These are phyloP conservation scores for Ammodramus savannarum DNA, from an alignment of 2,113 vertebrate genomes.

Conservation along the genomic window DNA sequence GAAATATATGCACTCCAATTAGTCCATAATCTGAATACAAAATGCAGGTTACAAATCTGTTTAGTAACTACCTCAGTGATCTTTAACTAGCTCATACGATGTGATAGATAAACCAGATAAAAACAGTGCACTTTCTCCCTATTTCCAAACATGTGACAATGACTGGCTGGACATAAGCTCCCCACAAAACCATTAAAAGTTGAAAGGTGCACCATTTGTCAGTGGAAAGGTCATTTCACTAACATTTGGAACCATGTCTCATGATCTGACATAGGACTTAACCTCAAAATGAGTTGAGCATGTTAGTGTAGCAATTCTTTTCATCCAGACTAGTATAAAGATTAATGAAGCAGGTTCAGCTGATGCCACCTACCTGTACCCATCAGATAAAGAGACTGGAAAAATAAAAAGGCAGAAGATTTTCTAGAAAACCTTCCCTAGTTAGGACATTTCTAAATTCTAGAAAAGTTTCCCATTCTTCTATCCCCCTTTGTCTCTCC, in stretches of 20 bases:
- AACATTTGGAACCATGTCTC: background rate
- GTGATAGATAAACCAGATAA: background rate
- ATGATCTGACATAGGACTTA: slow-evolving; percentile 6
- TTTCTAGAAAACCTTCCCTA: background rate
- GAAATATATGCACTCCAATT: background rate
- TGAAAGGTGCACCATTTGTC: slow-evolving; percentile 27
- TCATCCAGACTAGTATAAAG: background rate
- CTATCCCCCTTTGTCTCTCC: background rate
- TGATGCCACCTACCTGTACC: background rate
- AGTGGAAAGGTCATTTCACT: slow-evolving; percentile 41
- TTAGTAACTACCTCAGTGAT: background rate
- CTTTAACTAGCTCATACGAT: background rate
- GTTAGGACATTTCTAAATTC: background rate
- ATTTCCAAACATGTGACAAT: background rate
- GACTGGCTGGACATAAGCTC: background rate
- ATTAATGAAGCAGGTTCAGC: background rate
- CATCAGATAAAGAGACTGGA: background rate
- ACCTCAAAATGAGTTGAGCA: background rate
- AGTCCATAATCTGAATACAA: background rate
- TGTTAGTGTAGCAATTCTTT: background rate
- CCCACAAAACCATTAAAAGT: background rate
- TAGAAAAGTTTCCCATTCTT: background rate
- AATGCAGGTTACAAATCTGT: background rate
- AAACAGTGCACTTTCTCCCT: background rate
- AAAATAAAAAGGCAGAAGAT: background rate